Conservation (phyloP, 2,888 invertebrate genomes). For the Aethes cnicana region DNA sequence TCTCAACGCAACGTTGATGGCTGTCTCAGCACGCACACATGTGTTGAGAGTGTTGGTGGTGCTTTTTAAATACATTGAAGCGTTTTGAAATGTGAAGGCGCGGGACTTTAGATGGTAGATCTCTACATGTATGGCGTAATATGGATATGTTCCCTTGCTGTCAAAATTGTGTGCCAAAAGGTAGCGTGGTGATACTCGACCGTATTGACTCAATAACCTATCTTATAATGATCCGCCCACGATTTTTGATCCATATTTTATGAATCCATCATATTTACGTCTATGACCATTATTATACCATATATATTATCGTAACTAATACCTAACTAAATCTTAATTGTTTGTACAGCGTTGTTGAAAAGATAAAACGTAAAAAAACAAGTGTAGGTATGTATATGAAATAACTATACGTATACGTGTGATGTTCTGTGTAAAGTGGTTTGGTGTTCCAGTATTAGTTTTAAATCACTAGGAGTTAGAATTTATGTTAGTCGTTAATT, state of each 20-base stretch:
- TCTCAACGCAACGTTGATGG: no score
- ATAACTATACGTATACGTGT: constrained; percentile 50
- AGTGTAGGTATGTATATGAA: constrained; percentile 50
- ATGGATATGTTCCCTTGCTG: no score
- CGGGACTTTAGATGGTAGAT: no score
- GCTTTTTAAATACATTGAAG: no score
- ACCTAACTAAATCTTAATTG: constrained; percentile 55
- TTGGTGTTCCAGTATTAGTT: constrained; percentile 74
- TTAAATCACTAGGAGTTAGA: constrained; percentile 73
- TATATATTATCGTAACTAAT: constrained; percentile 40
- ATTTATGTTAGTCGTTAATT: constrained; percentile 78
- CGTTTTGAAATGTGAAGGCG: no score
- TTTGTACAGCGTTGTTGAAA: constrained; percentile 67
- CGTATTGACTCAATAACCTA: constrained; percentile 34
- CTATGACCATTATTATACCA: constrained; percentile 41
- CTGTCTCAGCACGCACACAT: no score
- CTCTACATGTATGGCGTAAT: no score
- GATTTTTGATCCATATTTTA: constrained; percentile 46
- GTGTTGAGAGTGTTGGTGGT: no score
- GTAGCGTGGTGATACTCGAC: no score
- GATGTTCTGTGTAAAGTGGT: constrained; percentile 58
- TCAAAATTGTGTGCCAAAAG: no score
- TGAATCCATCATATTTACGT: constrained; percentile 38
- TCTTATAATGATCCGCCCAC: constrained; percentile 48
- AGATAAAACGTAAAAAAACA: constrained; percentile 51